phyloP scores from a whole-genome alignment of 2,113 vertebrate species.

The Dryoscopus gambensis region DNA sequence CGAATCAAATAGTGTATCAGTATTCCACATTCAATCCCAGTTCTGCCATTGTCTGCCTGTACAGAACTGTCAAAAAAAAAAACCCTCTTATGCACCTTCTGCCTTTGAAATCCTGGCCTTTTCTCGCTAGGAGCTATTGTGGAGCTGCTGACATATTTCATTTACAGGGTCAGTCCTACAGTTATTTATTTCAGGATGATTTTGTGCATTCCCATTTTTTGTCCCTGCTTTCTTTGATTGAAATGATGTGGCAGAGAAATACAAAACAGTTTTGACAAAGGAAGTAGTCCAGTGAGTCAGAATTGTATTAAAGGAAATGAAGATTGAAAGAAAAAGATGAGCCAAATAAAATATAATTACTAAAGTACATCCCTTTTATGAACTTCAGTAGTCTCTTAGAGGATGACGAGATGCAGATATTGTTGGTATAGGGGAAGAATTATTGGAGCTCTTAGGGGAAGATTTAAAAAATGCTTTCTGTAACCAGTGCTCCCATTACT shows the following conservation, averaged over 20 bases:
- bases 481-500: not conserved
- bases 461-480: not conserved
- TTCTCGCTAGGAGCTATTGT: not conserved
- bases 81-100: not conserved
- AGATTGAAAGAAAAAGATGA: not conserved
- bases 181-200: slow-evolving; percentile 13
- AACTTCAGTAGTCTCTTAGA: not conserved
- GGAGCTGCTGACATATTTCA: not conserved
- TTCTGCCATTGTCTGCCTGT: not conserved
- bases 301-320: not conserved
- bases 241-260: not conserved
- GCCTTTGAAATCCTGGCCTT: not conserved
- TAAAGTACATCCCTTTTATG: not conserved
- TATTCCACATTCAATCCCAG: not conserved
- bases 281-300: not conserved
- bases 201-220: not conserved
- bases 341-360: not conserved
- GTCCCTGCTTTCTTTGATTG: not conserved
- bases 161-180: not conserved
- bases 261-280: not conserved
- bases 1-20: not conserved
- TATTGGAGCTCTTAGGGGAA: not conserved
- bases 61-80: not conserved
- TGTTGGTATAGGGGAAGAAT: not conserved
- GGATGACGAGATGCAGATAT: not conserved